Conservation (phyloP, 2,797 vertebrate species). For the Cygnus olor region DNA sequence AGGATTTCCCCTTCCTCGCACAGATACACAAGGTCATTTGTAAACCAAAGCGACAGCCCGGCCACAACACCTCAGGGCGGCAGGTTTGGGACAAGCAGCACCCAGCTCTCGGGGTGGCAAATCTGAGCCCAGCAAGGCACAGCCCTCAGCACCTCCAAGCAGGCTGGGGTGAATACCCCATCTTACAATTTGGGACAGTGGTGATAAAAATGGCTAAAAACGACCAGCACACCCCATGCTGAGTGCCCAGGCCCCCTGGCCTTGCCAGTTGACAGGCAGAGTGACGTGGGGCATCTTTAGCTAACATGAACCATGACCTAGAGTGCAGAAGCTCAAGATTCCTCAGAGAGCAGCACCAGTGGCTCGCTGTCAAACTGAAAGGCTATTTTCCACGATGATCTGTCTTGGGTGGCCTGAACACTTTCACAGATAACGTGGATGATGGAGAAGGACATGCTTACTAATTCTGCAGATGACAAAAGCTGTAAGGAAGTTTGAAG, state of each 20-base stretch:
- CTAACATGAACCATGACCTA: background rate
- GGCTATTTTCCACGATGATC: conserved; percentile 6
- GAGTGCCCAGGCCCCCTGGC: background rate
- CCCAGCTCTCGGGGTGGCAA: background rate
- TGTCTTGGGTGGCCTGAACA: conserved; percentile 4
- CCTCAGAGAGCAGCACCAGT: background rate
- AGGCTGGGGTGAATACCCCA: background rate
- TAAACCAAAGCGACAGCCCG: background rate
- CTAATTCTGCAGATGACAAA: conserved; percentile 45
- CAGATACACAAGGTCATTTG: background rate
- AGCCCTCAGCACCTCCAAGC: background rate
- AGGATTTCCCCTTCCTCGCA: conserved; percentile 58
- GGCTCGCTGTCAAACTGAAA: conserved; percentile 21
- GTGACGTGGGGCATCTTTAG: rapidly evolving
- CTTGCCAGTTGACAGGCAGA: background rate
- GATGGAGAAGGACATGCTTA: conserved; percentile 34
- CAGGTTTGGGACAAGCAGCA: background rate
- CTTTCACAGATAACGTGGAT: conserved; percentile 30
- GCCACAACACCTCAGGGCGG: background rate
- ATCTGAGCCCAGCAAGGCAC: background rate
- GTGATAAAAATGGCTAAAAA: background rate
- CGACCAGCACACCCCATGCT: rapidly evolving
- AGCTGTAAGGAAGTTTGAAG: conserved; percentile 4
- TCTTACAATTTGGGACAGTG: rapidly evolving
- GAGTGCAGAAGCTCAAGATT: background rate